Evolutionary conservation across 2,888 invertebrate genomes (phyloP).

Genomic region (Villa cingulata): DNA sequence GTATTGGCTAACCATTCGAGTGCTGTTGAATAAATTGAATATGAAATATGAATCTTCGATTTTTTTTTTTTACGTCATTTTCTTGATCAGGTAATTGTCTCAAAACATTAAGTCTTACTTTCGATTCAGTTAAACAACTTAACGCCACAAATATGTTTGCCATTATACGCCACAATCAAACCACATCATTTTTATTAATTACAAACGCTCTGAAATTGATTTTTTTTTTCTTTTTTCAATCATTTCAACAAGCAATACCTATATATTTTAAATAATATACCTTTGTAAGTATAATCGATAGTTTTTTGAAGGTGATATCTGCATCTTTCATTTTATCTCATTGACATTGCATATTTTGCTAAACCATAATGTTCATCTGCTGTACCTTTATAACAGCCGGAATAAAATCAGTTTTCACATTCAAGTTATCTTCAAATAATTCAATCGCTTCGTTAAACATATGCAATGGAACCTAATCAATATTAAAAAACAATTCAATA

Average conservation of each 20-base stretch:
- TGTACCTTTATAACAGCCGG: constrained; percentile 67
- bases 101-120: constrained; percentile 40
- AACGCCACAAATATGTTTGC: constrained; percentile 50
- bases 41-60: constrained; percentile 64
- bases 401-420: constrained; percentile 44
- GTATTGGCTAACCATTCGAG: constrained; percentile 50
- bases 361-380: constrained; percentile 65
- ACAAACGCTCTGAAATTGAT: constrained; percentile 26
- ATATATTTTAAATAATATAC: no score
- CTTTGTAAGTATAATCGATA: constrained; percentile 39
- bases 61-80: constrained; percentile 26
- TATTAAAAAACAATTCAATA: no score
- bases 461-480: no score
- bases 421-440: constrained; percentile 49
- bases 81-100: constrained; percentile 36
- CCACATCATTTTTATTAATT: constrained; percentile 37
- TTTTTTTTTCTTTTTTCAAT: no score
- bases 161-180: constrained; percentile 61
- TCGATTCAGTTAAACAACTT: constrained; percentile 43
- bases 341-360: constrained; percentile 49
- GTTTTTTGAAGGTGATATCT: constrained; percentile 61
- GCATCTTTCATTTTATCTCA: constrained; percentile 57
- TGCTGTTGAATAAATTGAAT: constrained; percentile 60
- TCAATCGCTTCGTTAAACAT: constrained; percentile 57
- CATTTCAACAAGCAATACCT: no score